A percentile compares a stretch with the other conserved stretches of the same genome.
These are phyloP conservation scores for Physella acuta DNA, from an alignment of 1,140 invertebrate genomes.

Conservation along the genomic window DNA sequence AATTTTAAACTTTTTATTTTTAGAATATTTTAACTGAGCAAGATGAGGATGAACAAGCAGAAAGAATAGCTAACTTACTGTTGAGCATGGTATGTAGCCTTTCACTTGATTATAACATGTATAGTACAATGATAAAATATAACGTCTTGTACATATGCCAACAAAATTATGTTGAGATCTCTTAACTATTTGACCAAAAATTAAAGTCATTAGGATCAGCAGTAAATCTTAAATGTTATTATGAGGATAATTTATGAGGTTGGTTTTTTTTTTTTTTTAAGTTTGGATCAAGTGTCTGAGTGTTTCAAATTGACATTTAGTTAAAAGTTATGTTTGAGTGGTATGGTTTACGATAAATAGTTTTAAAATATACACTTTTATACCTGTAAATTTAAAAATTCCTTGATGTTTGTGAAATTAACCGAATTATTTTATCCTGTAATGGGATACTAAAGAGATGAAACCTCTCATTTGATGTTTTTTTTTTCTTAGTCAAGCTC, in stretches of 20 bases:
- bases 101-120: not conserved
- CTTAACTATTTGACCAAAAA: not conserved
- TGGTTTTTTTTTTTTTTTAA: too few relatives aligned
- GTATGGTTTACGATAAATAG: not conserved
- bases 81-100: constrained; percentile 3
- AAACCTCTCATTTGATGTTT: too few relatives aligned
- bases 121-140: not conserved
- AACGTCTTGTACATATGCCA: not conserved
- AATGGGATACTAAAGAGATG: not conserved
- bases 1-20: too few relatives aligned
- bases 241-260: not conserved
- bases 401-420: not conserved
- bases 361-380: not conserved
- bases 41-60: not conserved
- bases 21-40: not conserved
- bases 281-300: too few relatives aligned
- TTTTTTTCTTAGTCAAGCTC: not conserved
- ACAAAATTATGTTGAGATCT: not conserved
- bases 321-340: not conserved
- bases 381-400: not conserved
- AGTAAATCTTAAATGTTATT: not conserved
- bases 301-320: not conserved
- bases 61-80: constrained; percentile 6
- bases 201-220: too few relatives aligned
- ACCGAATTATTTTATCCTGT: not conserved